phyloP scores from a whole-genome alignment of 2,797 vertebrate genomes.

The Rhinogobio ventralis region DNA sequence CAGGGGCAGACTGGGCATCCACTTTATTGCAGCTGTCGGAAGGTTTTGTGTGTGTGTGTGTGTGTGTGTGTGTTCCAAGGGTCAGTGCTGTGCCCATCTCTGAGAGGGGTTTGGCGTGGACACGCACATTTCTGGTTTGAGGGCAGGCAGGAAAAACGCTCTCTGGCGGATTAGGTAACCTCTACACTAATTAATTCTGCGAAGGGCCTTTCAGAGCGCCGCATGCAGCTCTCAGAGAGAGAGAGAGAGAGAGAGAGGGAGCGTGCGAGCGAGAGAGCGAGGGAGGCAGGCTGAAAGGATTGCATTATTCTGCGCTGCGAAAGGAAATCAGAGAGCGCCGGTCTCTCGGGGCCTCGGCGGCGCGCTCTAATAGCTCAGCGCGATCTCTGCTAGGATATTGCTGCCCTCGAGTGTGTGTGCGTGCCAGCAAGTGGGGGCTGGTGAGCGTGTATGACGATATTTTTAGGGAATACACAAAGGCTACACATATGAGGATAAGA shows the following conservation, averaged over 20 bases:
- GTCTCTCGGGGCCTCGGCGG: slow-evolving; percentile 65
- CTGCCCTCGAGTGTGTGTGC: slow-evolving; percentile 51
- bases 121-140: slow-evolving; percentile 58
- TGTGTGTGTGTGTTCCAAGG: slow-evolving; percentile 38
- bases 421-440: slow-evolving; percentile 34
- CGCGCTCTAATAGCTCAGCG: slow-evolving; percentile 62
- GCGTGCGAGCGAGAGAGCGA: slow-evolving; percentile 49
- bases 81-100: slow-evolving; percentile 39
- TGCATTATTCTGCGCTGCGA: slow-evolving; percentile 65
- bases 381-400: slow-evolving; percentile 56
- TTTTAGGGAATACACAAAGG: slow-evolving; percentile 43
- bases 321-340: slow-evolving; percentile 66
- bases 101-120: slow-evolving; percentile 51
- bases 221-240: slow-evolving; percentile 47
- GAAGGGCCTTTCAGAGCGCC: slow-evolving; percentile 62
- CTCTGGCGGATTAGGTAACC: slow-evolving; percentile 66
- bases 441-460: slow-evolving; percentile 27
- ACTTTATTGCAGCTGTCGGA: slow-evolving; percentile 52
- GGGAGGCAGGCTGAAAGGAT: slow-evolving; percentile 63
- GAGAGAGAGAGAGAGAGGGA: slow-evolving; percentile 30
- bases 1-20: slow-evolving; percentile 40
- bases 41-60: not conserved
- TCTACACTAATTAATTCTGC: slow-evolving; percentile 69
- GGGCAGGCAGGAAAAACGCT: slow-evolving; percentile 60
- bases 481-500: slow-evolving; percentile 26